phyloP scores from a whole-genome alignment of 2,797 vertebrate genomes.

The Halcyon chelicuti region DNA sequence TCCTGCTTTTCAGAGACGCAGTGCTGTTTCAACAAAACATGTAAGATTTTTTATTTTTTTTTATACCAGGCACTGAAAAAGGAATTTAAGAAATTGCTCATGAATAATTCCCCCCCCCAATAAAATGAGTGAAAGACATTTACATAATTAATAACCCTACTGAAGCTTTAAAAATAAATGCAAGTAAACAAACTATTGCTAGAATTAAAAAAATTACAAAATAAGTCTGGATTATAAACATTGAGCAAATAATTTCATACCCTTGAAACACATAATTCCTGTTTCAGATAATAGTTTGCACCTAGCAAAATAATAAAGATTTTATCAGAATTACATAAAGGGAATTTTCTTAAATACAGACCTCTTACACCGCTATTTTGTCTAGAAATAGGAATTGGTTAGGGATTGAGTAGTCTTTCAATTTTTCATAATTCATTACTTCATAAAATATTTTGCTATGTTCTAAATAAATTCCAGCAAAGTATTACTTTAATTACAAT shows the following conservation, averaged over 20 bases:
- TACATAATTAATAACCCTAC: neutral
- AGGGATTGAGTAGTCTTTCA: neutral
- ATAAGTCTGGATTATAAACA: neutral
- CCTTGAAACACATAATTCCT: neutral
- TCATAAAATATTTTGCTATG: neutral
- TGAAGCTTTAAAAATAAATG: neutral
- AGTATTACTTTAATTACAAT: conserved; percentile 29
- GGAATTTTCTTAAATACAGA: neutral
- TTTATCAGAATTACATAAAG: neutral
- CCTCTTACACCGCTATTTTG: neutral
- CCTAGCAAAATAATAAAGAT: neutral
- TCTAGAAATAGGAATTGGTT: neutral
- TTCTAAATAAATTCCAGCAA: neutral
- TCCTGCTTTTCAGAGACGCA: neutral
- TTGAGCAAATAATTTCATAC: neutral
- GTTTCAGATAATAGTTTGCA: neutral
- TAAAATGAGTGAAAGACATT: neutral
- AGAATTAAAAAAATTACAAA: neutral
- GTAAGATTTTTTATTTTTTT: neutral
- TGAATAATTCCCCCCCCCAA: fast-evolving
- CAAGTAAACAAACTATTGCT: neutral
- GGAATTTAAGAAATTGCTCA: neutral
- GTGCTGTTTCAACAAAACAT: neutral
- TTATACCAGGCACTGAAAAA: neutral
- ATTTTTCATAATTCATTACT: neutral